Evolutionary conservation across 2,888 invertebrate species (phyloP).

Genomic region (Limnephilus auricula): DNA sequence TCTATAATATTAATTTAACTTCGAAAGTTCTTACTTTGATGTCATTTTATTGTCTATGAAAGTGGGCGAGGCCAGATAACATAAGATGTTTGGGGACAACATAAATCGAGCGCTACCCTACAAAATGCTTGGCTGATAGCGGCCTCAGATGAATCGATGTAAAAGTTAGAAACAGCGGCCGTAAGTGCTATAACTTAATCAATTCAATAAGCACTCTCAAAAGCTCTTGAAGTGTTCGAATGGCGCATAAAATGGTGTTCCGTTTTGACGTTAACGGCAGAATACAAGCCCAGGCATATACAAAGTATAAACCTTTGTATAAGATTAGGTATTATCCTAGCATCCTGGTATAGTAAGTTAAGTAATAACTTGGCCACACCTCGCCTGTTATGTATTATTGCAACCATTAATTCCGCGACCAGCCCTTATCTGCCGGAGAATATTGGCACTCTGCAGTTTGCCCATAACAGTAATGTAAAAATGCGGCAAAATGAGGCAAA

Average conservation of each 20-base stretch:
- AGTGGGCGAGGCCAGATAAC: no score
- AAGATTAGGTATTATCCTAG: background rate
- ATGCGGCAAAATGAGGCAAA: constrained; percentile 60
- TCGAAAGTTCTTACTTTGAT: no score
- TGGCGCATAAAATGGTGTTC: constrained; percentile 27
- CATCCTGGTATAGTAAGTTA: background rate
- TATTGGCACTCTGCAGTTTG: constrained; percentile 55
- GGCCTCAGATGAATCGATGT: no score
- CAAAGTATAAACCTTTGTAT: background rate
- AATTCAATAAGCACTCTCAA: background rate
- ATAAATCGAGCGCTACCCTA: no score
- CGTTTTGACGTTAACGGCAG: background rate
- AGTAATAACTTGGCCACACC: background rate
- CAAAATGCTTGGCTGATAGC: no score
- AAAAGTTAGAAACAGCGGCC: no score
- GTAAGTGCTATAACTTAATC: no score
- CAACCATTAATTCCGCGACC: constrained; percentile 50
- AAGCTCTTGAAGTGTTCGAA: background rate
- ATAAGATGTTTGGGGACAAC: no score
- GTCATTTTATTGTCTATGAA: no score
- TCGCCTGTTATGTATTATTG: constrained; percentile 10
- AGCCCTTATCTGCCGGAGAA: constrained; percentile 42
- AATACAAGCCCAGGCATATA: background rate
- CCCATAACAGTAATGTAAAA: constrained; percentile 64
- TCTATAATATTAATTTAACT: no score